A percentile compares a stretch with the other conserved stretches of the same genome.
phyloP scores from a whole-genome alignment of 30 jellyfish, hydroid and myxozoan species.

The Phacellophora camtschatica region DNA sequence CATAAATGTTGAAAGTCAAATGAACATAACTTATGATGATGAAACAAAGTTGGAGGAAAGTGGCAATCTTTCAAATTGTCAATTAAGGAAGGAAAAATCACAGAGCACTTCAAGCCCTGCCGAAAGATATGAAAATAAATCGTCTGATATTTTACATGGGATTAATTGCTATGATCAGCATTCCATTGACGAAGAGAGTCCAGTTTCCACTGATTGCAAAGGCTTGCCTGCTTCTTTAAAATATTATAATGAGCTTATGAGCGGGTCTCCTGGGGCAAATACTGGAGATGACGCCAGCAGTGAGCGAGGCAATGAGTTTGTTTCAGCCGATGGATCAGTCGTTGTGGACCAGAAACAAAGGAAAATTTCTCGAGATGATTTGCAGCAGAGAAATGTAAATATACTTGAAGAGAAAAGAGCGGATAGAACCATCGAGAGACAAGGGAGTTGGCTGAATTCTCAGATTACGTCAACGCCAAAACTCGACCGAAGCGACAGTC shows the following conservation, averaged over 20 bases:
- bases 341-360: background rate
- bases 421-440: background rate
- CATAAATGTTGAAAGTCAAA: background rate
- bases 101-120: background rate
- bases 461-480: slow-evolving; percentile 55
- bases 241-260: background rate
- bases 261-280: background rate
- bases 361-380: too few species aligned
- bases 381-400: background rate
- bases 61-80: background rate
- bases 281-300: background rate
- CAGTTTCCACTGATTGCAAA: background rate
- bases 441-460: slow-evolving; percentile 7
- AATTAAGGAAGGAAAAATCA: background rate
- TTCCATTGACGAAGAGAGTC: background rate
- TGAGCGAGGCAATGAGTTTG: slow-evolving; percentile 34
- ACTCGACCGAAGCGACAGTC: slow-evolving; percentile 43
- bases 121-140: background rate
- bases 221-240: background rate
- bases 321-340: slow-evolving; percentile 34
- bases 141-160: background rate
- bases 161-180: background rate
- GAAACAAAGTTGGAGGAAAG: background rate
- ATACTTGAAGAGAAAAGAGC: background rate
- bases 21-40: background rate